Evolutionary conservation across 2,797 vertebrate species (phyloP).

Genomic region (Gambelia wislizenii): DNA sequence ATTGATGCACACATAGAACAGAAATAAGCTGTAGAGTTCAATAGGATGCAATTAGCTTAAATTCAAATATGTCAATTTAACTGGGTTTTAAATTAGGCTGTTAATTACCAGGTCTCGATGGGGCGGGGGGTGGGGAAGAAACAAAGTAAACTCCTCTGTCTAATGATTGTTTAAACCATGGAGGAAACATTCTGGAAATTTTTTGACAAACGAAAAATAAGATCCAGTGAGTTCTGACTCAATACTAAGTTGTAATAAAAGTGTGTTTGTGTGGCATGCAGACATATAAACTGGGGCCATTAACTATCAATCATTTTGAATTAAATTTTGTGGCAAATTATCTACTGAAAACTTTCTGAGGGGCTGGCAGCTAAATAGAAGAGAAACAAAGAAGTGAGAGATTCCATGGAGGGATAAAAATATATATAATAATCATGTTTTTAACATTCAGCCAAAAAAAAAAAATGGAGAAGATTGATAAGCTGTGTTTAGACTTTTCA

Average conservation of each 20-base stretch:
- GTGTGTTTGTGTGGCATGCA: not conserved
- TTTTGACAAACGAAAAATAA: not conserved
- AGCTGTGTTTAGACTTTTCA: not conserved
- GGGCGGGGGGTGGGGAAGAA: not conserved
- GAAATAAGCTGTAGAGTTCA: slow-evolving; percentile 13
- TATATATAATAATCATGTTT: no score
- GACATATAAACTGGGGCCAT: slow-evolving; percentile 36
- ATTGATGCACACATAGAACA: not conserved
- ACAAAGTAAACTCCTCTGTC: not conserved
- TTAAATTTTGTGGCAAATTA: not conserved
- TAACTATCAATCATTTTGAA: slow-evolving; percentile 16
- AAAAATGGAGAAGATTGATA: no score
- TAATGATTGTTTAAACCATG: not conserved
- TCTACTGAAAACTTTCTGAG: not conserved
- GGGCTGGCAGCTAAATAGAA: not conserved
- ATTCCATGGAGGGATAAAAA: not conserved
- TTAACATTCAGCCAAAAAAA: not conserved
- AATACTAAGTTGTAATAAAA: slow-evolving; percentile 8
- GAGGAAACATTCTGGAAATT: not conserved
- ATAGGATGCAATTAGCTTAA: slow-evolving; percentile 29
- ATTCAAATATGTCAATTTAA: slow-evolving; percentile 31
- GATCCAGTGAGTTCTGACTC: not conserved
- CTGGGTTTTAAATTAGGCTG: slow-evolving; percentile 24
- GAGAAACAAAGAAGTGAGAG: not conserved
- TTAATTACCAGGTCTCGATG: slow-evolving; percentile 19